A percentile compares a stretch with the other conserved stretches of the same genome.
phyloP scores from a whole-genome alignment of 2,113 vertebrate species.

The Bubo scandiacus region DNA sequence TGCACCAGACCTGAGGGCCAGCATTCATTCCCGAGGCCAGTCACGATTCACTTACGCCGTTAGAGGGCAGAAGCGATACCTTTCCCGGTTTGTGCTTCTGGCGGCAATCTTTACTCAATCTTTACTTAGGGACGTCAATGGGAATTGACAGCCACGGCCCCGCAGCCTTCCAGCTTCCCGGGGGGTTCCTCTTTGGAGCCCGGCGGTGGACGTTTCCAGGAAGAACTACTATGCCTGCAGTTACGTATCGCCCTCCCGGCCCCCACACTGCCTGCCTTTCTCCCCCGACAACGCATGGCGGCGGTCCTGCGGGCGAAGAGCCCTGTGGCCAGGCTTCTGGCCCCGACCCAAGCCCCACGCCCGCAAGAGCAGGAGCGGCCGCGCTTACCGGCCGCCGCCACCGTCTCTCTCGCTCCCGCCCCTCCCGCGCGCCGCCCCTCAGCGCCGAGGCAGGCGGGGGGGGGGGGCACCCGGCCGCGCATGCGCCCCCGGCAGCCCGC shows the following conservation, averaged over 20 bases:
- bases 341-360: not conserved
- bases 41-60: not conserved
- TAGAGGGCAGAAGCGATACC: not conserved
- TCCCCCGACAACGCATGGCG: too few relatives aligned
- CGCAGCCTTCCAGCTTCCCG: not conserved
- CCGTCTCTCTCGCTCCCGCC: not conserved
- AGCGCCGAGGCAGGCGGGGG: too few relatives aligned
- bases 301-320: not conserved
- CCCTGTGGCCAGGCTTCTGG: not conserved
- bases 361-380: fast-evolving
- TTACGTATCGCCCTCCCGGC: fast-evolving
- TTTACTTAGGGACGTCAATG: fast-evolving
- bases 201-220: fast-evolving
- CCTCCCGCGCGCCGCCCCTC: too few relatives aligned
- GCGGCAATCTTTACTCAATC: too few relatives aligned
- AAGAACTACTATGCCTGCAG: not conserved
- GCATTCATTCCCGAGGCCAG: fast-evolving
- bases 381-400: too few relatives aligned
- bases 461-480: not conserved
- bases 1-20: not conserved
- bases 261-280: not conserved
- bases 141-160: not conserved
- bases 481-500: not conserved
- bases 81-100: not conserved
- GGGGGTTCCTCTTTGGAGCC: not conserved